Evolutionary conservation across 92 coral and sea anemone species (phyloP), one percentile per base, ranked within the genome.

Genomic region (Actinernus sp.): DNA sequence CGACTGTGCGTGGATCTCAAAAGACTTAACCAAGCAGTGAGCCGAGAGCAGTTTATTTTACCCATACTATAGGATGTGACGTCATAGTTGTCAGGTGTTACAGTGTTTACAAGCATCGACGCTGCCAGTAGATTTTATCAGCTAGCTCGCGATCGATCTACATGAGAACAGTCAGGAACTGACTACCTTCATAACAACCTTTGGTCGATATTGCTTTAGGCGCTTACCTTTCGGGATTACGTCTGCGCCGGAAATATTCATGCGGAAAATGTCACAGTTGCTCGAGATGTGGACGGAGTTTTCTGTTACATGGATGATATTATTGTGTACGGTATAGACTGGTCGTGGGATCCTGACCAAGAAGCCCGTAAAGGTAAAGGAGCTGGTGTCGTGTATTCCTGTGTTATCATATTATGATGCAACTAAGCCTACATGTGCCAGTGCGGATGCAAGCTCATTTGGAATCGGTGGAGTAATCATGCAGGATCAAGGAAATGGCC

Each of bases 361-460:
- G 8, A 34, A 34, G 6, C 6, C 41, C 14, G 41, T 6, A 6
- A 34, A 34, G 41, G 41, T 34, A 34, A 34, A 34, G 41, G 41
- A 34, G 14, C 6, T 34, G 41, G 41, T 34, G 6, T 34, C 41
- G 41, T 6, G 8, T 6, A 34, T 14, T 6, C 41, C 41, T 14
- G 41, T 34, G 41, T 34, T 34, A 34, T 14, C 41, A 14, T 34
- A 6, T 34, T 34, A 34, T 34, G 41, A 34, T 14, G 8, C 41
- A 34, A 34, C 6, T 14, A 34, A 34, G 41, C 8, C 41, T 6
- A 34, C 41, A 14, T 6, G 8, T 6, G 41, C 14, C 41, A 51
- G 31, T 51, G 58, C 58, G 4, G 58, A 51, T 24, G 30, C 32
- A n/a, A n/a, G n/a, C n/a, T n/a, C n/a, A n/a, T n/a, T n/a, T n/a